Evolutionary conservation across 2,888 invertebrate species (phyloP).

Genomic region (Mesorhabditis sp.): DNA sequence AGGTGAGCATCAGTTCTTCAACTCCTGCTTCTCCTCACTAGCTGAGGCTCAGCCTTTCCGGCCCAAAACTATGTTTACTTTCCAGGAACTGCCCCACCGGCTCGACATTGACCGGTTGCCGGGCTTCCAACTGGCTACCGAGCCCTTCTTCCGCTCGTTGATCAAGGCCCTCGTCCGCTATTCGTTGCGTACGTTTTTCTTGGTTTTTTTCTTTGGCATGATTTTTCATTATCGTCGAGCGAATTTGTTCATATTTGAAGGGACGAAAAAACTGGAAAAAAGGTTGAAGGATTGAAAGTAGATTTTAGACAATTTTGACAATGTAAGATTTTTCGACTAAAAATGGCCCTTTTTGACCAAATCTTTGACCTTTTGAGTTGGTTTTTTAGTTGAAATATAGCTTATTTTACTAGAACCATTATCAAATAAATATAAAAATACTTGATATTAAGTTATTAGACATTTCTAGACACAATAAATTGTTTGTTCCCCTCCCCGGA

Average conservation of each 20-base stretch:
- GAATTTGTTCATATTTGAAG: neutral
- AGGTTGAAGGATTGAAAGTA: too few species aligned
- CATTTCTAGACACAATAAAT: too few species aligned
- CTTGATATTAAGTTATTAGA: too few species aligned
- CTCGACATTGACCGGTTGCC: conserved; percentile 24
- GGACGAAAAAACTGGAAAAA: too few species aligned
- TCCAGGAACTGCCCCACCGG: conserved; percentile 31
- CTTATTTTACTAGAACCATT: too few species aligned
- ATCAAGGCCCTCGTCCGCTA: conserved; percentile 37
- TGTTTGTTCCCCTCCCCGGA: too few species aligned
- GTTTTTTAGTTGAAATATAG: too few species aligned
- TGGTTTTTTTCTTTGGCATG: neutral
- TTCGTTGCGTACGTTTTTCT: conserved; percentile 23
- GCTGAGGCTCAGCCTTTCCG: neutral
- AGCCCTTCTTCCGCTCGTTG: conserved; percentile 52
- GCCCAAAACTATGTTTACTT: neutral
- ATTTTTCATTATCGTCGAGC: neutral
- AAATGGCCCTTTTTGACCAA: neutral
- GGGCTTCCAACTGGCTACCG: conserved; percentile 33
- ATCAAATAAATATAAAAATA: too few species aligned
- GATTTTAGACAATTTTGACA: too few species aligned
- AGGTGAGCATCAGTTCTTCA: conserved; percentile 13
- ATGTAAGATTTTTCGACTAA: too few species aligned
- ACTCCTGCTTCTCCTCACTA: neutral
- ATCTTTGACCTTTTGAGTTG: neutral